Evolutionary conservation across 2,888 invertebrate genomes (phyloP).

Genomic region (Galeopsomyia nigrocyanea): DNA sequence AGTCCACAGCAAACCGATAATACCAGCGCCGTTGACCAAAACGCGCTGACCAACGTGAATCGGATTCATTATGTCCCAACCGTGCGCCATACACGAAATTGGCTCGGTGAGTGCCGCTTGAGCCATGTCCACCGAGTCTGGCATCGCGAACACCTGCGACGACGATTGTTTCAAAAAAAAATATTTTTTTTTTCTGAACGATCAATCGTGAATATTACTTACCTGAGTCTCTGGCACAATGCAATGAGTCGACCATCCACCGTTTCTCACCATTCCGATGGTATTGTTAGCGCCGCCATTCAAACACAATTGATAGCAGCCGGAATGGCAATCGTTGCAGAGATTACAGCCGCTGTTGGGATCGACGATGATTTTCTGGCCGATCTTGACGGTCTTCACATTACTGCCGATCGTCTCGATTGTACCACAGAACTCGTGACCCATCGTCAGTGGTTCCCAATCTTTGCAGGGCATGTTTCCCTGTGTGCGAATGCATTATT

Average conservation of each 20-base stretch:
- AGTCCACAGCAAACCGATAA: constrained; percentile 80
- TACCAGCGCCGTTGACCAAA: constrained; percentile 79
- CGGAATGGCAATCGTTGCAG: constrained; percentile 75
- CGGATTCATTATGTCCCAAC: constrained; percentile 76
- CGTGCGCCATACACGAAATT: constrained; percentile 79
- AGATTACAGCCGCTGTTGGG: constrained; percentile 77
- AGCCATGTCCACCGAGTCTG: constrained; percentile 59
- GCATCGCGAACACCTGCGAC: constrained; percentile 57
- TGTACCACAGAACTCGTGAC: constrained; percentile 79
- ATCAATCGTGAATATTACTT: too few species aligned
- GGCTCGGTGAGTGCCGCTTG: constrained; percentile 79
- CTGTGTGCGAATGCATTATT: constrained; percentile 63
- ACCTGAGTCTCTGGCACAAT: constrained; percentile 71
- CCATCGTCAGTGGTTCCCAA: constrained; percentile 72
- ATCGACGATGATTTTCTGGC: constrained; percentile 78
- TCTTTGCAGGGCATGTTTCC: constrained; percentile 76
- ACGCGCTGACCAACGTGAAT: constrained; percentile 75
- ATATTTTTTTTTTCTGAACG: too few species aligned
- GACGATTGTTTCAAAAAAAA: too few species aligned
- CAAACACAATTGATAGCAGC: constrained; percentile 76
- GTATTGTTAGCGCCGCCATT: constrained; percentile 75
- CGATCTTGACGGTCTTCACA: constrained; percentile 73
- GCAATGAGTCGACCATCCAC: constrained; percentile 79
- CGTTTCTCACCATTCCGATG: constrained; percentile 76
- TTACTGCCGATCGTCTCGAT: constrained; percentile 73